Conservation (phyloP, 2,888 invertebrate genomes). For the Tetragonisca angustula region DNA sequence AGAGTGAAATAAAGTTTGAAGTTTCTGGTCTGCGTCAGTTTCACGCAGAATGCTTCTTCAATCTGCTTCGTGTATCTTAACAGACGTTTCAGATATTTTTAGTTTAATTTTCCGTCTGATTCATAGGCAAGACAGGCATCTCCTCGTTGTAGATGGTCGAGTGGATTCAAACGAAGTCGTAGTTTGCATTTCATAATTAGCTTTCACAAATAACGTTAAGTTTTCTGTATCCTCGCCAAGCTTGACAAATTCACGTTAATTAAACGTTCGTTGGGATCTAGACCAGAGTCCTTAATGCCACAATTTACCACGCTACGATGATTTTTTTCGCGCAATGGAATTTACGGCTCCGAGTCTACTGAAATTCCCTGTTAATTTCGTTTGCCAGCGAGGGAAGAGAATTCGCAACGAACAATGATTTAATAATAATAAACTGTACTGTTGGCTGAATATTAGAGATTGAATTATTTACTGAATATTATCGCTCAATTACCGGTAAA, state of each 20-base stretch:
- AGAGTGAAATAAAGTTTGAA: too few species aligned
- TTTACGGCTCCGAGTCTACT: background rate
- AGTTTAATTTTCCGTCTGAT: background rate
- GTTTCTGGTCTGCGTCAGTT: background rate
- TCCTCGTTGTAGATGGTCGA: background rate
- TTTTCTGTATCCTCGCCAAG: conserved; percentile 2
- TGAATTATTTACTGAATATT: too few species aligned
- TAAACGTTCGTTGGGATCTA: conserved; percentile 12
- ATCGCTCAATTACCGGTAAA: background rate
- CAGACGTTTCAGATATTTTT: background rate
- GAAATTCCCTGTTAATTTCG: too few species aligned
- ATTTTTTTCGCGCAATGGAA: background rate
- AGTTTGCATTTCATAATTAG: conserved; percentile 22
- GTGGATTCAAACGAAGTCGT: background rate
- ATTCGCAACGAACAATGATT: background rate
- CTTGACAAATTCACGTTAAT: conserved; percentile 25
- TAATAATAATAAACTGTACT: background rate
- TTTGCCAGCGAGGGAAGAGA: too few species aligned
- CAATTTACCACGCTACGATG: conserved; percentile 3
- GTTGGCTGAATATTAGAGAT: background rate
- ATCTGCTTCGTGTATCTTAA: background rate
- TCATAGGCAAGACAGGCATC: background rate
- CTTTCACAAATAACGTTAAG: conserved; percentile 21
- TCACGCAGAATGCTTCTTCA: background rate
- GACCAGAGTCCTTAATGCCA: background rate